Percentiles rank a stretch among this genome's conserved stretches.
Conservation (phyloP, 1,140 invertebrate genomes). For the Bombus terrestris region DNA sequence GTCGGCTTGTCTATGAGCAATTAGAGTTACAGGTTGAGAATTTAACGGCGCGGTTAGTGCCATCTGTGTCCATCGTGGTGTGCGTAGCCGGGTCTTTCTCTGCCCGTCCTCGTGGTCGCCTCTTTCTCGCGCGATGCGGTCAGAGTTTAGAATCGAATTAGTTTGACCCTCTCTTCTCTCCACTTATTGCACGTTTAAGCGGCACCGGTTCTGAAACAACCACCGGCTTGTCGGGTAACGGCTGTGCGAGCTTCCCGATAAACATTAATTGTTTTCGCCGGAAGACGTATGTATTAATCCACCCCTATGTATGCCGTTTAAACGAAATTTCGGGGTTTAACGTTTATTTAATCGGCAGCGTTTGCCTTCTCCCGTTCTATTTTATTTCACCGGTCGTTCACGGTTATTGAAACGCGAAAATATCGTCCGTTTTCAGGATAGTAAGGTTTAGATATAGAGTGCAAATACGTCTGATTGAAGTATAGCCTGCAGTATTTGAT, state of each 20-base stretch:
- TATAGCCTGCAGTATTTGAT: not conserved
- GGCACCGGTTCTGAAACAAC: constrained; percentile 67
- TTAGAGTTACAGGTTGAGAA: constrained; percentile 83
- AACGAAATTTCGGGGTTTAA: constrained; percentile 41
- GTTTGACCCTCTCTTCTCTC: constrained; percentile 76
- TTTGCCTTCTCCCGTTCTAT: not conserved
- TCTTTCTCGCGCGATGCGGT: constrained; percentile 74
- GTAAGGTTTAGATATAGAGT: not conserved
- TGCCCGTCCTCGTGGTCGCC: constrained; percentile 24
- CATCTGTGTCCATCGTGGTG: constrained; percentile 80
- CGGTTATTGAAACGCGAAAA: not conserved
- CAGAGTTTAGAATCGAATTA: constrained; percentile 84
- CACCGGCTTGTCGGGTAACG: constrained; percentile 74
- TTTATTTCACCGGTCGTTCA: not conserved
- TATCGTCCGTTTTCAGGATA: not conserved
- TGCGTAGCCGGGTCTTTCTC: constrained; percentile 59
- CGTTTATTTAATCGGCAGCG: constrained; percentile 40
- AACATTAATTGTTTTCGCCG: constrained; percentile 65
- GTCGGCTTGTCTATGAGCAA: constrained; percentile 82
- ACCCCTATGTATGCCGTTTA: not conserved
- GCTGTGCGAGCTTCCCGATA: constrained; percentile 70
- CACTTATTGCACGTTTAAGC: constrained; percentile 73
- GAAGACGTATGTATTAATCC: constrained; percentile 44
- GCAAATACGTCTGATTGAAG: not conserved
- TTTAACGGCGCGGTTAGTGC: constrained; percentile 82